Evolutionary conservation across 2,113 vertebrate species (phyloP).

Genomic region (Corynorhinus townsendii): DNA sequence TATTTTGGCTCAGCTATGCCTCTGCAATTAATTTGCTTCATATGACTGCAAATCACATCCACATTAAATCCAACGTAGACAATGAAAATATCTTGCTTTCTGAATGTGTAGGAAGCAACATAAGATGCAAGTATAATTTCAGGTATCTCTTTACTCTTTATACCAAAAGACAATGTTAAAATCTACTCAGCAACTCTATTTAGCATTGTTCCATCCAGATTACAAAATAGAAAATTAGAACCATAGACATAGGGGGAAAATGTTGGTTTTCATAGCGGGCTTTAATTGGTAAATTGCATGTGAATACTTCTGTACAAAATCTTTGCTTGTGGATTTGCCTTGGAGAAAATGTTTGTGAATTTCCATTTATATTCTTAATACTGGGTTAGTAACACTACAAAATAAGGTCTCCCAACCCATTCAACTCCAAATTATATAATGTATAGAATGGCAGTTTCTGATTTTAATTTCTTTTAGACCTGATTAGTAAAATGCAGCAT

Average conservation of each 20-base stretch:
- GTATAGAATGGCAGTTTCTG: not conserved
- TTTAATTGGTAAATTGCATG: not conserved
- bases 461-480: not conserved
- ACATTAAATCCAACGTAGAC: not conserved
- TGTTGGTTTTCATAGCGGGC: not conserved
- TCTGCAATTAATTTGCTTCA: not conserved
- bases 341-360: not conserved
- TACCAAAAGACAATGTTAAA: not conserved
- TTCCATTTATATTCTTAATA: slow-evolving; percentile 24
- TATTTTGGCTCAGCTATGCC: not conserved
- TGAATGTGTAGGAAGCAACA: not conserved
- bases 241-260: not conserved
- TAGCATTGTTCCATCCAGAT: not conserved
- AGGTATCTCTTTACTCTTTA: not conserved
- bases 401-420: not conserved
- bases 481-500: not conserved
- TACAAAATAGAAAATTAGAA: slow-evolving; percentile 8
- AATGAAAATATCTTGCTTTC: not conserved
- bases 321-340: slow-evolving; percentile 25
- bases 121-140: not conserved
- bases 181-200: not conserved
- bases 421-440: not conserved
- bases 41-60: not conserved
- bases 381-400: not conserved
- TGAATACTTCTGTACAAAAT: not conserved